phyloP scores from a whole-genome alignment of 2,888 invertebrate genomes.

The Synergus laeviventris region DNA sequence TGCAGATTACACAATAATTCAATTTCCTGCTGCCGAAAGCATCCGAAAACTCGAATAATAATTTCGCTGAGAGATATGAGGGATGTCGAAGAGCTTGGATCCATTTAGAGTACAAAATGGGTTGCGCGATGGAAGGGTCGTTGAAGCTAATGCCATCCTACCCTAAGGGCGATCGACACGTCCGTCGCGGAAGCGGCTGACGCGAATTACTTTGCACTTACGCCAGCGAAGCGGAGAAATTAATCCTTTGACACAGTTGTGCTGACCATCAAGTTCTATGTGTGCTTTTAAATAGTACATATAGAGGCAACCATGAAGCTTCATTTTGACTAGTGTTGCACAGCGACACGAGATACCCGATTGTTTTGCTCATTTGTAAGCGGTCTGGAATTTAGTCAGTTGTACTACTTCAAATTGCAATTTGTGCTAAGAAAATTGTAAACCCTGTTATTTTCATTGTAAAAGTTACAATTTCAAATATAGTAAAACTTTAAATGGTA shows the following conservation, averaged over 20 bases:
- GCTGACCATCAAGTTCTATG: slow-evolving; percentile 5
- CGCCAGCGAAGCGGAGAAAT: slow-evolving; percentile 6
- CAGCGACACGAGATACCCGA: too few species aligned
- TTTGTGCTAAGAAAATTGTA: too few species aligned
- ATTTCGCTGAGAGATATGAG: slow-evolving; percentile 14
- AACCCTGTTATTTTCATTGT: too few species aligned
- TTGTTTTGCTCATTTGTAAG: too few species aligned
- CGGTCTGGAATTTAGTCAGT: too few species aligned
- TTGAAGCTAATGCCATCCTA: neutral
- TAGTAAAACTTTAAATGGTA: too few species aligned
- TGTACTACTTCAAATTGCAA: too few species aligned
- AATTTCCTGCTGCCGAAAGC: slow-evolving; percentile 38
- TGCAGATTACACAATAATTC: slow-evolving; percentile 36
- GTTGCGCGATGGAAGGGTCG: slow-evolving; percentile 25
- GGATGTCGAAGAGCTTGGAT: slow-evolving; percentile 39
- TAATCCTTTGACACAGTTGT: slow-evolving; percentile 14
- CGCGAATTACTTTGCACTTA: slow-evolving; percentile 26
- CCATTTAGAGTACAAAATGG: slow-evolving; percentile 34
- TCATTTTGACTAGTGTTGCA: too few species aligned
- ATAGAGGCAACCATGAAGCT: too few species aligned
- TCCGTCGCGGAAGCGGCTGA: slow-evolving; percentile 23
- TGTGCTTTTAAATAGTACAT: too few species aligned
- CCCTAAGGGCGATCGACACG: slow-evolving; percentile 11
- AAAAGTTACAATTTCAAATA: too few species aligned
- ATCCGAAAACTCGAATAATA: slow-evolving; percentile 33